phyloP scores from a whole-genome alignment of 1,140 invertebrate genomes.

The Schlechtendalia chinensis region DNA sequence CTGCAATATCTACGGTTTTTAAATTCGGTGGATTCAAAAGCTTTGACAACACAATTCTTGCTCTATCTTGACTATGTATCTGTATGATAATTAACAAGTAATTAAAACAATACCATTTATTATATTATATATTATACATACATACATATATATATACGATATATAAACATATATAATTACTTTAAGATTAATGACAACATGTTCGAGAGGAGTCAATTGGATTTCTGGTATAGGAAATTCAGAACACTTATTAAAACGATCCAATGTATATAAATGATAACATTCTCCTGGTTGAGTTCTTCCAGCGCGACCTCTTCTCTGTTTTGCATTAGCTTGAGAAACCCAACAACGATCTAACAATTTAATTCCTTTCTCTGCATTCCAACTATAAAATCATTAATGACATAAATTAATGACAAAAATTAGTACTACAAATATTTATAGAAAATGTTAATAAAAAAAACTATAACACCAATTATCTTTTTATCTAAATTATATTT shows the following conservation, averaged over 20 bases:
- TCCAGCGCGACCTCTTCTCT: slow-evolving; percentile 68
- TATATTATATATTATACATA: neutral
- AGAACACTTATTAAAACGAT: slow-evolving; percentile 58
- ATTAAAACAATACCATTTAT: neutral
- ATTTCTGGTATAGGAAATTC: slow-evolving; percentile 64
- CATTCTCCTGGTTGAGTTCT: slow-evolving; percentile 72
- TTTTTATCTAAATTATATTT: no score
- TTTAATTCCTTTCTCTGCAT: slow-evolving; percentile 53
- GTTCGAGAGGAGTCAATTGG: slow-evolving; percentile 63
- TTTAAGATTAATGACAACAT: slow-evolving; percentile 66
- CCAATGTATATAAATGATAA: slow-evolving; percentile 70
- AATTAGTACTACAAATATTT: neutral
- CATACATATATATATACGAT: neutral
- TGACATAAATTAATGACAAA: neutral
- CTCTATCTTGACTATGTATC: slow-evolving; percentile 58
- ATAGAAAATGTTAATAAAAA: no score
- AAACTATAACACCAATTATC: no score
- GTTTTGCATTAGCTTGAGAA: slow-evolving; percentile 64
- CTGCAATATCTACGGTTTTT: slow-evolving; percentile 58
- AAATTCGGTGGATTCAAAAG: slow-evolving; percentile 62
- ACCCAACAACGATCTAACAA: slow-evolving; percentile 58
- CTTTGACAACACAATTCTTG: slow-evolving; percentile 59
- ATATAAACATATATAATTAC: slow-evolving; percentile 53
- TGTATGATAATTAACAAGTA: slow-evolving; percentile 42
- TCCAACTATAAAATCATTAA: slow-evolving; percentile 53